Evolutionary conservation across 2,888 invertebrate genomes (phyloP), one percentile per base, ranked within the genome.

Genomic region (Coremacera marginata): DNA sequence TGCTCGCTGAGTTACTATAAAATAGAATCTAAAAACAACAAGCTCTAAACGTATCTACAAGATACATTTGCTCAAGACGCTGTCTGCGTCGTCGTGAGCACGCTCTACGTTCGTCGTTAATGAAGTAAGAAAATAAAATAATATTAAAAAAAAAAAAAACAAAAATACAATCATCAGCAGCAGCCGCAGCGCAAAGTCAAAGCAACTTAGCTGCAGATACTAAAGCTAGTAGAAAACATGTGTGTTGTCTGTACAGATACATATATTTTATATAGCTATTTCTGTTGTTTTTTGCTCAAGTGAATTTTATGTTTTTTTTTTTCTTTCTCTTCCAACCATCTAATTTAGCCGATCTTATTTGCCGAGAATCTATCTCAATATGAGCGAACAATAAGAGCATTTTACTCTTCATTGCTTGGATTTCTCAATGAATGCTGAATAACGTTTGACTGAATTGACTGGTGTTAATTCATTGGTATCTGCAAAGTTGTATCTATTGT

Each of bases 1-100:
- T 62, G 62, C 49, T 62, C 72, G 72, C 49, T 31, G 57, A 60
- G 22, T 60, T 7, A 44, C 62, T 63, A 49, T 73, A 67, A 72
- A 65, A 31, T 16, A 55, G 67, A 65, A 67, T 74, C 74, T 74
- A 55, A 74, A n/a, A 55, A 74, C 74, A 67, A 27, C 67, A 37
- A 27, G 55, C 62, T 14, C 71, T 51, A 22, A 55, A 25, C 67
- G 65, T 55, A 67, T 74, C 67, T 74, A 67, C 34, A 31, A 67
- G 65, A 65, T 74, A 67, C 67, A 60, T 27, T 73, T 31, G 51
- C 63, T 67, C 55, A 55, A 65, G 63, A 73, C 19, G 51, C 25
- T 22, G 51, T 55, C 19, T 19, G 68, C 49, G 25, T 25, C 63
- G 51, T 34, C 63, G 51, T 19, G 27, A 19, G 74, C 65, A 34